Percentiles rank a stretch among this genome's conserved stretches.
phyloP scores from a whole-genome alignment of 2,113 vertebrate species.

The Gadus chalcogrammus region DNA sequence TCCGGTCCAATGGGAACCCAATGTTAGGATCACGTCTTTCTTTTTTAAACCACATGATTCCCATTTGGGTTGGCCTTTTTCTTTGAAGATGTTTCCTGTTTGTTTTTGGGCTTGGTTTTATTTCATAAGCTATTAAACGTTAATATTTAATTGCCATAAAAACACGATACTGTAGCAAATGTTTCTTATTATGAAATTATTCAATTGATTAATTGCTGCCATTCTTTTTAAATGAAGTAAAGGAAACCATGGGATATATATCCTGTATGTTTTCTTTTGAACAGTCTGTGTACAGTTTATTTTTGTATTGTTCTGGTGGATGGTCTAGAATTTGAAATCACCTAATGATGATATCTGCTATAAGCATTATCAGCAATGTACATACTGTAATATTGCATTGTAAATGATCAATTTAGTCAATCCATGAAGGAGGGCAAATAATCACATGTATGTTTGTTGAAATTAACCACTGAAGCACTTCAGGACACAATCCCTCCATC shows the following conservation, averaged over 20 bases:
- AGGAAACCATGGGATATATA: slow-evolving; percentile 65
- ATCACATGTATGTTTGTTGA: slow-evolving; percentile 55
- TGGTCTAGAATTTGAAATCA: slow-evolving; percentile 67
- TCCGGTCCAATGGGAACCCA: slow-evolving; percentile 55
- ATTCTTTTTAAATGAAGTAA: slow-evolving; percentile 77
- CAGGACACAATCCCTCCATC: slow-evolving; percentile 37
- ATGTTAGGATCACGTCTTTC: slow-evolving; percentile 48
- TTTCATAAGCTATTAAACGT: slow-evolving; percentile 74
- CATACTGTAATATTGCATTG: slow-evolving; percentile 85
- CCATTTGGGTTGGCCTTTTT: slow-evolving; percentile 68
- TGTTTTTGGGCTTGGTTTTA: slow-evolving; percentile 70
- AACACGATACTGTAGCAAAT: slow-evolving; percentile 92
- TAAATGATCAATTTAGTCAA: slow-evolving; percentile 79
- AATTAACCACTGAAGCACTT: slow-evolving; percentile 55
- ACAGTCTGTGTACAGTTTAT: slow-evolving; percentile 86
- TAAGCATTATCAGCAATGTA: slow-evolving; percentile 78
- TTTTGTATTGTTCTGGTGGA: slow-evolving; percentile 83
- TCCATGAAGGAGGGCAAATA: slow-evolving; percentile 61
- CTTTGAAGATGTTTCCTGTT: slow-evolving; percentile 55
- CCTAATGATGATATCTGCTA: slow-evolving; percentile 70
- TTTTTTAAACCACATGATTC: slow-evolving; percentile 54
- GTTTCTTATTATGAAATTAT: slow-evolving; percentile 79
- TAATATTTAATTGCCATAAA: slow-evolving; percentile 77
- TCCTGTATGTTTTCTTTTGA: slow-evolving; percentile 71
- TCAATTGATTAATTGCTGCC: slow-evolving; percentile 80